Conservation (phyloP, 1,140 invertebrate genomes). For the Pseudomyrmex cubaensis region DNA sequence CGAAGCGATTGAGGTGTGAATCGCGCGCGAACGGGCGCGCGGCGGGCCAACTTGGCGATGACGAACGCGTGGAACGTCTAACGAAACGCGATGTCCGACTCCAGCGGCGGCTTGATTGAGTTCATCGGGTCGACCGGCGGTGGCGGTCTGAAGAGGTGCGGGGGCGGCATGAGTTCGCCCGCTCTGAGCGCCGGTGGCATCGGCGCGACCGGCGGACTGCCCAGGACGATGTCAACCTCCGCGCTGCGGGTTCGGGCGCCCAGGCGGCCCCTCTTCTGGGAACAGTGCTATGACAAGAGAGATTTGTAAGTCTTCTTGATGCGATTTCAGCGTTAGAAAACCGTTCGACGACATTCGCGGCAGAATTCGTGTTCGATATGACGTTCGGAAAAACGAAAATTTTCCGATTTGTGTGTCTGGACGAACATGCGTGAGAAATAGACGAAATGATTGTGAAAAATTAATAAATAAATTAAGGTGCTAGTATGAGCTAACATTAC, state of each 20-base stretch:
- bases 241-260: constrained; percentile 90
- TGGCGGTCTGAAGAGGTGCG: constrained; percentile 84
- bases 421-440: too few species aligned
- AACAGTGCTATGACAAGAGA: constrained; percentile 91
- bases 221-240: constrained; percentile 92
- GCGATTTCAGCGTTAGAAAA: neutral
- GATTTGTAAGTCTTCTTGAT: constrained; percentile 88
- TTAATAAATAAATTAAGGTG: too few species aligned
- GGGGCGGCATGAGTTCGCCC: constrained; percentile 85
- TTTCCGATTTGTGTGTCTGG: too few species aligned
- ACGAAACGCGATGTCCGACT: constrained; percentile 76
- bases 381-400: too few species aligned
- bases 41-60: neutral
- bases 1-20: neutral
- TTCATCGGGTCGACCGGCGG: constrained; percentile 79
- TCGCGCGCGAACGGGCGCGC: neutral
- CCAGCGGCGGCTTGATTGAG: constrained; percentile 82
- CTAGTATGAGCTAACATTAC: too few species aligned
- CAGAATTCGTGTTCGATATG: too few species aligned
- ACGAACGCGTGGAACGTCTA: neutral
- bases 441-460: too few species aligned
- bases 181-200: constrained; percentile 80
- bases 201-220: constrained; percentile 83
- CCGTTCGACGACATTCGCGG: too few species aligned
- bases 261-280: constrained; percentile 90